These are phyloP conservation scores for Aphodius sticticus DNA, from an alignment of 2,888 invertebrate species.

Conservation along the genomic window DNA sequence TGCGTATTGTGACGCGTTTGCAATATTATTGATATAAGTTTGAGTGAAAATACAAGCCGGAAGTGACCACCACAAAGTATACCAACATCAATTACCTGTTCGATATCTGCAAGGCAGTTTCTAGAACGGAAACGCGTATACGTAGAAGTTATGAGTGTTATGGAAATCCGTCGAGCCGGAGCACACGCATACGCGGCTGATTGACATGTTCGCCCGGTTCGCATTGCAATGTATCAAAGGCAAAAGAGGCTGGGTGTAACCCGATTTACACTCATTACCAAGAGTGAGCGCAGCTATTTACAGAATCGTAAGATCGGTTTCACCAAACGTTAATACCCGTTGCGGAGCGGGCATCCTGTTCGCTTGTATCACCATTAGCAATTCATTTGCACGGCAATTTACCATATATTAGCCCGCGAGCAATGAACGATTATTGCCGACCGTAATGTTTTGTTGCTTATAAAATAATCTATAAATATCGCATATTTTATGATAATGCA, in stretches of 20 bases:
- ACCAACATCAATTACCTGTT: not conserved
- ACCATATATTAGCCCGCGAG: constrained; percentile 23
- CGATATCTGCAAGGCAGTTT: not conserved
- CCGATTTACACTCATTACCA: constrained; percentile 23
- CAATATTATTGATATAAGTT: not conserved
- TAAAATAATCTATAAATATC: constrained; percentile 24
- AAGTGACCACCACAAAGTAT: not conserved
- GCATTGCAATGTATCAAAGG: constrained; percentile 14
- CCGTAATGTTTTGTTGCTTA: constrained; percentile 19
- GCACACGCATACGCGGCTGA: not conserved
- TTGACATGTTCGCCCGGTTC: constrained; percentile 9
- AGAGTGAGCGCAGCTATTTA: constrained; percentile 8
- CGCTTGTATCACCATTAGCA: constrained; percentile 18
- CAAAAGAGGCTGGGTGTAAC: constrained; percentile 15
- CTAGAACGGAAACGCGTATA: not conserved
- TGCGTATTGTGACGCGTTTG: not conserved
- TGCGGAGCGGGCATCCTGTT: constrained; percentile 17
- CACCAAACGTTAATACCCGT: constrained; percentile 21
- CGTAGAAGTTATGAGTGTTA: not conserved
- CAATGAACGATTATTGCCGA: constrained; percentile 23
- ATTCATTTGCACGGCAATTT: constrained; percentile 22
- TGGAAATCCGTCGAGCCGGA: not conserved
- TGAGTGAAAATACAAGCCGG: not conserved
- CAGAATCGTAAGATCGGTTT: constrained; percentile 24
- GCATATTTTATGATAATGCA: constrained; percentile 12